phyloP scores from a whole-genome alignment of 2,888 invertebrate genomes.

The Sinopyrophorus schimmeli region DNA sequence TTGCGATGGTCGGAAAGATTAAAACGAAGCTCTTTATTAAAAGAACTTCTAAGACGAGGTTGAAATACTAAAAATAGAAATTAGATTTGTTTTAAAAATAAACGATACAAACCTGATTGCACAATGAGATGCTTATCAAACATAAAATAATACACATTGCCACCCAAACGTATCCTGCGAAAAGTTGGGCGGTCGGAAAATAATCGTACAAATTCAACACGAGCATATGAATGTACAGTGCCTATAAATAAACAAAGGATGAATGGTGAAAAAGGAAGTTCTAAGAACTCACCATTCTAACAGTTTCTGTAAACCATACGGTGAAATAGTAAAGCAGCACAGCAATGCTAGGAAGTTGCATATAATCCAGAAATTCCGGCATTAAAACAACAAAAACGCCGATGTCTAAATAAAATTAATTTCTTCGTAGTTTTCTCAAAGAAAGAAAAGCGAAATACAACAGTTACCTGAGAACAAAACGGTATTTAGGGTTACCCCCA shows the following conservation, averaged over 20 bases:
- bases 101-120: constrained; percentile 5
- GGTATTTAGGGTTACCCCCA: constrained; percentile 13
- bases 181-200: constrained; percentile 34
- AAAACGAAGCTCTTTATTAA: neutral
- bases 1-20: neutral
- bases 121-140: constrained; percentile 1
- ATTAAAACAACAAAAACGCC: constrained; percentile 31
- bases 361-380: constrained; percentile 35
- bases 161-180: constrained; percentile 31
- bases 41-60: neutral
- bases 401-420: constrained; percentile 5
- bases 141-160: constrained; percentile 4
- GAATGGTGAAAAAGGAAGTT: neutral
- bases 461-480: constrained; percentile 35
- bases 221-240: constrained; percentile 32
- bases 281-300: constrained; percentile 30
- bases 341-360: constrained; percentile 31
- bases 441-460: too few relatives aligned
- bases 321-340: constrained; percentile 30
- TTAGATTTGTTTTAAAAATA: neutral
- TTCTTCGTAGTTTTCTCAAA: too few relatives aligned
- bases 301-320: constrained; percentile 34
- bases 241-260: constrained; percentile 24
- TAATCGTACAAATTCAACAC: constrained; percentile 38
- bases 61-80: neutral